Base-by-base conservation (phyloP, 2,113 vertebrate species). In the Piliocolobus tephrosceles region DNA sequence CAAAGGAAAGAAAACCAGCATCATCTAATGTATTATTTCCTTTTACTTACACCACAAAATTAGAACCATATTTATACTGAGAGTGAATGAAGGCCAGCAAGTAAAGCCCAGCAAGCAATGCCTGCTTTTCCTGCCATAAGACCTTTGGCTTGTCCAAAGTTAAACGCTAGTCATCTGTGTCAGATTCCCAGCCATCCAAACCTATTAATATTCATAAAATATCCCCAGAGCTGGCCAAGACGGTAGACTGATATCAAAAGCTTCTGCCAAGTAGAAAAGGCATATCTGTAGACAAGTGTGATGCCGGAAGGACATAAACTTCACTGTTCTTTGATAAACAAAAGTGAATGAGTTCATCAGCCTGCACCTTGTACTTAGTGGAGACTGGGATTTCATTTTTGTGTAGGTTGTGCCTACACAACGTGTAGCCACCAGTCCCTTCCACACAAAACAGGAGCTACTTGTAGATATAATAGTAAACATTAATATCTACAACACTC, bases 1-100 rank as follows among this genome's bases (percentile, higher is more conserved):
- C 30, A 88, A 92, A 89, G 35, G 78, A 47, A 93, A 84, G 72
- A 88, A 90, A 73, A 66, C 17, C 32, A 55, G 1, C 55, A 27
- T 95, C 17, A 45, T 64, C 58, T n/a, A 79, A 90, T 66, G 13
- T 47, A 72, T 47, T 84, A 84, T 83, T 96, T 94, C n/a, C 68
- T 93, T 94, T 90, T 16, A 94, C 73, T 55, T 55, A 88, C 80
- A 14, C 25, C 76, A 88, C 84, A 90, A 20, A 70, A 75, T 81
- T 88, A n/a, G 35, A 84, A 52, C 13, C n/a, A n/a, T 88, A 64
- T 81, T 84, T 57, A 88, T n/a, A 32, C 32, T 64, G 55, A 30
- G 47, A 75, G n/a, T 89, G n/a, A 95, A 75, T 32, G 10, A 92
- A 82, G 55, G 35, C 17, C 86, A 13, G 35, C 25, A 79, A 72